Evolutionary conservation across 2,113 vertebrate species (phyloP), one percentile per base, ranked within the genome.

Genomic region (Aythya baeri): DNA sequence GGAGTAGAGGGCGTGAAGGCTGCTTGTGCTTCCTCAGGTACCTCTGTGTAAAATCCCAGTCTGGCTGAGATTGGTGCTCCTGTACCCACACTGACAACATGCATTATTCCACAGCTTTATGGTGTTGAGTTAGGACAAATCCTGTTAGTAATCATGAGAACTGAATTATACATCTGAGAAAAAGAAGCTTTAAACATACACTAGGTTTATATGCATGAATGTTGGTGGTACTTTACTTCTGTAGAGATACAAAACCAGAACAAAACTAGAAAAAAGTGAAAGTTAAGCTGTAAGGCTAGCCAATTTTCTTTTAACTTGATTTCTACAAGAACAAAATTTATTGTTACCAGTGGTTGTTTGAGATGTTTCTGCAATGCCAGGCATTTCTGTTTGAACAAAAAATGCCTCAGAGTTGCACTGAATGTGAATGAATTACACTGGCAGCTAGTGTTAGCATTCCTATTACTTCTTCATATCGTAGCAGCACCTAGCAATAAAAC

Each of bases 401-500:
- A 84, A 29, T 14, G 32, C 17, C 62, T 68, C 11, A 5, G 83
- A 31, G 38, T 61, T 78, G 52, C 38, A 8, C 10, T 75, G 83
- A 29, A 50, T 58, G 57, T 41, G 71, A 76, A 29, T 75, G 46
- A 80, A 44, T 57, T 81, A 11, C 41, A 2, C 81, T 91, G 84
- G 84, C 91, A 92, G 82, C 82, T 66, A 9, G 29, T 34, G 3
- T 52, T n/a, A 34, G 54, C 31, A 23, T 83, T 89, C 14, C 54
- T 63, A 21, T 63, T 29, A 23, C 71, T 76, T 31, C 54, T 72
- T 61, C 73, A 67, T 91, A 34, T 52, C 83, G 68, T 22, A 50
- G 84, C 93, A 96, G 68, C 80, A 91, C 93, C 94, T 96, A 96
- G 95, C 94, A 95, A 95, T 96, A 77, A 84, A 52, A 27, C 91